Evolutionary conservation across 2,113 vertebrate species (phyloP).

Genomic region (Rhinoptilus africanus): DNA sequence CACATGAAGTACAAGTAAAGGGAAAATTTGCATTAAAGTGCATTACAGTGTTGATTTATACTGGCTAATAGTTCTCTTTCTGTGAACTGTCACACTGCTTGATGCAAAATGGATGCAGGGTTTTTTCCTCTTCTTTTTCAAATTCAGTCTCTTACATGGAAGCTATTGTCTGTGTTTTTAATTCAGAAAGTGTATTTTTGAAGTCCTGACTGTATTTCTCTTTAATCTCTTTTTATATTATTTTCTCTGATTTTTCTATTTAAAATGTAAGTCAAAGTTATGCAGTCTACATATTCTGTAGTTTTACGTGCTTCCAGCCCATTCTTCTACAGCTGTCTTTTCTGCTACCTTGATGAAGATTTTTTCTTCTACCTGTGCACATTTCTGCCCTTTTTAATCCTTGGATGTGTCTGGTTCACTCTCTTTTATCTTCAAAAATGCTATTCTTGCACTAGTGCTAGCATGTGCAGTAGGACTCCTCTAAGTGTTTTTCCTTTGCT

Average conservation of each 20-base stretch:
- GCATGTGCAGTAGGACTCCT: neutral
- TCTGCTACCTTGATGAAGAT: neutral
- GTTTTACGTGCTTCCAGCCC: neutral
- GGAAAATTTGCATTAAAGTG: neutral
- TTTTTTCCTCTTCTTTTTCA: neutral
- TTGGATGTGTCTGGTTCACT: neutral
- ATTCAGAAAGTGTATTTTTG: neutral
- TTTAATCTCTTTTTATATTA: slow-evolving; percentile 17
- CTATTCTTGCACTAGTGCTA: neutral
- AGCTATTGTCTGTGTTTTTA: neutral
- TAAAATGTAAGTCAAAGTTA: neutral
- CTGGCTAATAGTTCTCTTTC: neutral
- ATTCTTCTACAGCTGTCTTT: neutral
- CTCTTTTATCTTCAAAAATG: neutral
- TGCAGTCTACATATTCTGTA: neutral
- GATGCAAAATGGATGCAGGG: neutral
- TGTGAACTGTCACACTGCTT: neutral
- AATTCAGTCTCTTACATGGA: neutral
- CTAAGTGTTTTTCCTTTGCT: neutral
- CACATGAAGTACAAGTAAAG: neutral
- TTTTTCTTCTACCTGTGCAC: neutral
- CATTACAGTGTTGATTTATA: neutral
- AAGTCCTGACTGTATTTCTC: neutral
- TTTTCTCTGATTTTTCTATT: slow-evolving; percentile 23
- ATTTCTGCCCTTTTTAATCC: neutral